A percentile compares a stretch with the other conserved stretches of the same genome.
Conservation (phyloP, 1,140 invertebrate genomes). For the Prorops nasuta region DNA sequence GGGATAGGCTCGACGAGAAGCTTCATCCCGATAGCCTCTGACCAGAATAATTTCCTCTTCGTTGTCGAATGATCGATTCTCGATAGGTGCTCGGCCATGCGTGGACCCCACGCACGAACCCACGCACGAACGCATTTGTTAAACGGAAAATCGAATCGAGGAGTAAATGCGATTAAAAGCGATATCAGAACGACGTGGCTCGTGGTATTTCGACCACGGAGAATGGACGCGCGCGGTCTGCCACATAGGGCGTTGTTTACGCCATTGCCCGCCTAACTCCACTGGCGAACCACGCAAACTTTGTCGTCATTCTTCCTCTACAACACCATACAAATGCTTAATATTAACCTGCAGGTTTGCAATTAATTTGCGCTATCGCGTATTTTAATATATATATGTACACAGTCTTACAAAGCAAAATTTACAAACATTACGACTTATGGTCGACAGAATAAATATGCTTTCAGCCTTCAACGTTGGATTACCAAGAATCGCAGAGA, state of each 20-base stretch:
- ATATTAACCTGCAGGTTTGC: slow-evolving; percentile 13
- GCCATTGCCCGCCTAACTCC: neutral
- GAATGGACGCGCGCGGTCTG: too few relatives aligned
- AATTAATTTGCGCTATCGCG: slow-evolving; percentile 42
- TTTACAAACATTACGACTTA: slow-evolving; percentile 54
- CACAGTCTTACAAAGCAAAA: slow-evolving; percentile 56
- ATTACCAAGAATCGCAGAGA: too few relatives aligned
- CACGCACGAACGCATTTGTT: too few relatives aligned
- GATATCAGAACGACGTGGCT: slow-evolving; percentile 10
- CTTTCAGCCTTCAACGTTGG: too few relatives aligned
- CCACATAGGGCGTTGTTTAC: slow-evolving; percentile 3
- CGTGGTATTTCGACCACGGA: too few relatives aligned
- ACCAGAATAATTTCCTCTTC: too few relatives aligned
- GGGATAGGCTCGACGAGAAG: too few relatives aligned
- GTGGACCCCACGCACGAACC: too few relatives aligned
- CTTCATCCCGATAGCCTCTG: too few relatives aligned
- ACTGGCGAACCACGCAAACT: slow-evolving; percentile 2
- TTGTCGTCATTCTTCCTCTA: slow-evolving; percentile 7
- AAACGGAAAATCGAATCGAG: slow-evolving; percentile 12
- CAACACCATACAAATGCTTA: slow-evolving; percentile 20
- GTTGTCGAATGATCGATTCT: too few relatives aligned
- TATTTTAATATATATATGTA: slow-evolving; percentile 54
- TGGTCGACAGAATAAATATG: slow-evolving; percentile 46
- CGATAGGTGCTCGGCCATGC: too few relatives aligned
- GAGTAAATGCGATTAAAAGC: slow-evolving; percentile 18